A percentile compares a stretch with the other conserved stretches of the same genome.
Evolutionary conservation across 2,888 invertebrate genomes (phyloP).

Genomic region (Gisinianus flammeolus): DNA sequence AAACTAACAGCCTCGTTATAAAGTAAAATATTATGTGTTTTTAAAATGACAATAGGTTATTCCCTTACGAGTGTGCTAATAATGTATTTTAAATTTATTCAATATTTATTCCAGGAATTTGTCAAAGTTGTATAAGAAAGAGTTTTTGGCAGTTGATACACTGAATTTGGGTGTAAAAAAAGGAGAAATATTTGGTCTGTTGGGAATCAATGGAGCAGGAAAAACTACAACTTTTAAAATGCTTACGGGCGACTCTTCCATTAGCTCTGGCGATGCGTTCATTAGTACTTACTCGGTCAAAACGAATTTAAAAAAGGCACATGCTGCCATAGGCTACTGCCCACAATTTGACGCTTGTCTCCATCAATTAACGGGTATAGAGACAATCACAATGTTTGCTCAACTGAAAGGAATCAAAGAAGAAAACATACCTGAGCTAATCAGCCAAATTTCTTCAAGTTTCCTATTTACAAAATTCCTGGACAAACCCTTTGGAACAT

Average conservation of each 20-base stretch:
- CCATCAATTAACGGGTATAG: conserved; percentile 66
- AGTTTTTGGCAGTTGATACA: conserved; percentile 78
- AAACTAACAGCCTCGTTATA: conserved; percentile 58
- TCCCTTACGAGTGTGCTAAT: not conserved
- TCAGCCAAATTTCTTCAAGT: conserved; percentile 64
- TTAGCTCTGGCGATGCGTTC: conserved; percentile 70
- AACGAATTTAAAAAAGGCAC: conserved; percentile 59
- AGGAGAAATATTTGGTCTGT: conserved; percentile 78
- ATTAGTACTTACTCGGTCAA: conserved; percentile 66
- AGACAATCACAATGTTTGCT: conserved; percentile 71
- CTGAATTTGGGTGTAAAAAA: conserved; percentile 72
- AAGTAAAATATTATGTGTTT: conserved; percentile 49
- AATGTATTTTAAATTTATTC: not conserved
- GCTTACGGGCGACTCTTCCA: conserved; percentile 80
- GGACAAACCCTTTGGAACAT: conserved; percentile 64
- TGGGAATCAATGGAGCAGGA: conserved; percentile 81
- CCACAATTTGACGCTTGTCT: conserved; percentile 69
- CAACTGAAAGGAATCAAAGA: conserved; percentile 69
- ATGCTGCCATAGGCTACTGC: conserved; percentile 69
- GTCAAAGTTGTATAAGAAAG: conserved; percentile 76
- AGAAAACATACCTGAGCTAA: conserved; percentile 62
- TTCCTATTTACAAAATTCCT: conserved; percentile 69
- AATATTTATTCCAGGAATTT: too few species aligned
- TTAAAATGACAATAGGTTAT: not conserved
- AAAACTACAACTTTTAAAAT: conserved; percentile 90